Percentiles rank a stretch among this genome's conserved stretches.
Conservation (phyloP, 2,888 invertebrate genomes). For the Litoditis marina region DNA sequence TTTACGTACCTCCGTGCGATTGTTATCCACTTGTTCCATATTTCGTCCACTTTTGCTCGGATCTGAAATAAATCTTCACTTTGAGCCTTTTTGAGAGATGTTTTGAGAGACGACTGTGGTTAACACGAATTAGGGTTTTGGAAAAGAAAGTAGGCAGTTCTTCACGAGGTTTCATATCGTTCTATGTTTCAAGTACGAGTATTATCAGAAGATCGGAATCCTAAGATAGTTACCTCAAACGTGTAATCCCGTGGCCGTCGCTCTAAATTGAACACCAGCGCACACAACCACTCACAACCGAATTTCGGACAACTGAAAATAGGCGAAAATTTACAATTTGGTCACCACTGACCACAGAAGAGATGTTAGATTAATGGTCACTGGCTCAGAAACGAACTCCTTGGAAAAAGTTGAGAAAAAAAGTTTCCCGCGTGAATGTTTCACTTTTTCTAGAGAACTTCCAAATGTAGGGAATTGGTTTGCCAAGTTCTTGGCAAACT, state of each 20-base stretch:
- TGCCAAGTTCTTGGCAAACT: too few relatives aligned
- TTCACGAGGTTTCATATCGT: too few relatives aligned
- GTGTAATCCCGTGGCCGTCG: constrained; percentile 40
- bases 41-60: constrained; percentile 44
- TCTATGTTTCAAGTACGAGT: too few relatives aligned
- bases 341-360: not conserved
- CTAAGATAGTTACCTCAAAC: constrained; percentile 26
- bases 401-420: too few relatives aligned
- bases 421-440: too few relatives aligned
- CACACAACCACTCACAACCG: constrained; percentile 48
- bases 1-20: constrained; percentile 24
- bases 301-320: constrained; percentile 43
- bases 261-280: constrained; percentile 40
- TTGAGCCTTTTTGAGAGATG: not conserved
- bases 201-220: not conserved
- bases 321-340: not conserved
- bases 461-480: too few relatives aligned
- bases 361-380: not conserved
- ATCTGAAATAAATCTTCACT: constrained; percentile 19
- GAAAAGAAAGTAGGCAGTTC: too few relatives aligned
- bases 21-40: constrained; percentile 49
- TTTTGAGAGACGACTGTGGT: not conserved
- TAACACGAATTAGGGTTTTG: not conserved
- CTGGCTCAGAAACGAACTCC: too few relatives aligned
- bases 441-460: too few relatives aligned